These are phyloP conservation scores for Sphenopsis melanotis DNA, from an alignment of 2,797 vertebrate species.

Conservation along the genomic window DNA sequence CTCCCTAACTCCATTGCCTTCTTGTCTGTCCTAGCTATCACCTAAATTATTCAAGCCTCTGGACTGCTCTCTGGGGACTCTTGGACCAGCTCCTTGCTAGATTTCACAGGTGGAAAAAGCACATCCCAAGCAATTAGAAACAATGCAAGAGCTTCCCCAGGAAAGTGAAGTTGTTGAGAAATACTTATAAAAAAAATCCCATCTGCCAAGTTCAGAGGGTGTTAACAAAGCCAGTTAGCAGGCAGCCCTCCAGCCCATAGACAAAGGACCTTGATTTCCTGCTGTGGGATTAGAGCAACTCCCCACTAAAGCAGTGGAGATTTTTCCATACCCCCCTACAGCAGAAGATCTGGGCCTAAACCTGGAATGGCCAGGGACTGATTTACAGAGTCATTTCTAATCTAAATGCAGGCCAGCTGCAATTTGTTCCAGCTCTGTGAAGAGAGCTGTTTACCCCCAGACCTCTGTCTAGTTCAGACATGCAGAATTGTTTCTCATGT, in stretches of 20 bases:
- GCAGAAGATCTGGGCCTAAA: not conserved
- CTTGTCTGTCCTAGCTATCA: not conserved
- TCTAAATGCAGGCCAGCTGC: not conserved
- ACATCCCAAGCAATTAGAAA: not conserved
- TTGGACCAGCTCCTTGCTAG: not conserved
- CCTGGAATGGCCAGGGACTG: not conserved
- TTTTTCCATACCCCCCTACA: not conserved
- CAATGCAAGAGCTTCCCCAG: not conserved
- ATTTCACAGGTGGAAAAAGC: not conserved
- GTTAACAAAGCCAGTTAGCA: not conserved
- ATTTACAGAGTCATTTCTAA: not conserved
- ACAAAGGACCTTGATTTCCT: not conserved
- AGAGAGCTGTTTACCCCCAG: not conserved
- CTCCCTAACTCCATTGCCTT: not conserved
- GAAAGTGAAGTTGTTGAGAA: conserved; percentile 6
- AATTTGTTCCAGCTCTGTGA: not conserved
- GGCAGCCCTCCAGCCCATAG: not conserved
- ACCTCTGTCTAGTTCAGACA: not conserved
- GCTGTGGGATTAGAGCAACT: not conserved
- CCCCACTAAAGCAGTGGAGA: not conserved
- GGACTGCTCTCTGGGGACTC: not conserved
- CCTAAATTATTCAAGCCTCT: not conserved
- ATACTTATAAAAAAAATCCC: not conserved
- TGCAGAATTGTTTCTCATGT: not conserved
- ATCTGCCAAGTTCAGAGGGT: not conserved